Evolutionary conservation across 2,797 vertebrate species (phyloP), one percentile per base, ranked within the genome.

Genomic region (Vipera latastei): DNA sequence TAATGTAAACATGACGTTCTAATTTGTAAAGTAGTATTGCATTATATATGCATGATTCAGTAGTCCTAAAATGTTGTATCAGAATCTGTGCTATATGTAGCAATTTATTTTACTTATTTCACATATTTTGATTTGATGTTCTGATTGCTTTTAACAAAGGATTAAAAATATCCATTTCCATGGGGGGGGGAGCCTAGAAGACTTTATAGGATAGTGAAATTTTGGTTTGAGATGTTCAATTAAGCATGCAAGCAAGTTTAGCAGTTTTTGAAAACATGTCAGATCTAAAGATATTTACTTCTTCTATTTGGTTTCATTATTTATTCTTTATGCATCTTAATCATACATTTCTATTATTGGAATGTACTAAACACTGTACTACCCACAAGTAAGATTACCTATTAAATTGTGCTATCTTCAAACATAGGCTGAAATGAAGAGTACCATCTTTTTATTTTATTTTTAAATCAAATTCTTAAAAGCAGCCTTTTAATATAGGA

Each of bases 31-130:
- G 26, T 61, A 61, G 57, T 22, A 4, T 51, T 92, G 9, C 9
- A 91, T 92, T 28, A 93, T n/a, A 83, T 94, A 55, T 92, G 48
- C 78, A 85, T 69, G 91, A 26, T 92, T 92, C 60, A 93, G 92
- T 65, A 13, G 90, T 93, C 25, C 57, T 56, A 91, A 95, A 94
- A 95, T 89, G 26, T 73, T 83, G 13, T 1, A 89, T 90, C 88
- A 86, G 92, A 92, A 96, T 89, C 5, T 26, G 48, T 6, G 86
- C 9, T 92, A 92, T 93, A 93, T 86, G 59, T 32, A 94, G 14
- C 2, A 60, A 51, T 20, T 91, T 94, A 0, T 90, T 91, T n/a
- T 60, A 91, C 86, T 94, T 56, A n/a, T 53, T 94, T 94, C 92
- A 89, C 73, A 61, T 0, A 44, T n/a, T 4, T 16, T 92, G 4